Base-by-base conservation (phyloP, 2,113 vertebrate genomes). In the Oxyura jamaicensis region DNA sequence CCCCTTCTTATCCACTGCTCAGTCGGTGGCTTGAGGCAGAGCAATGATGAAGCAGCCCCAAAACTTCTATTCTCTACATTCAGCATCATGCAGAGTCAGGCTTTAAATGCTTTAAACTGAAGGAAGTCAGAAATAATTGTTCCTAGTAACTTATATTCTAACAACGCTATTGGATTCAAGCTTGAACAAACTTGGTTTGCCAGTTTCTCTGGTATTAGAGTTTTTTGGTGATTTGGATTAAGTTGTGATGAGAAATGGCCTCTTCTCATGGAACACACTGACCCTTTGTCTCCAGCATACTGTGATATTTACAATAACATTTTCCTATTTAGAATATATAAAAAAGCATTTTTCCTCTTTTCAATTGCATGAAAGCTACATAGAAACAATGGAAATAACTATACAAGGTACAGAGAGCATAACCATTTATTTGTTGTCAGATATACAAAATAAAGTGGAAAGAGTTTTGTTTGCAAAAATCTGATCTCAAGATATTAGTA, bases 291-390 rank as follows among this genome's bases (percentile, higher is more conserved):
- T 87, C 11, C 71, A 44, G n/a, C 42, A 26, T 11, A 76, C 44
- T 88, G 44, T 82, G 31, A 53, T 79, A 72, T 66, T 93, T 78
- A 23, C 35, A 72, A 9, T 79, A 11, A 44, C 16, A 19, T 55
- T 91, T 84, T 85, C 25, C 41, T 80, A 18, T 50, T 75, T 39
- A 50, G 11, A 85, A 41, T 63, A 55, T 67, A 35, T 82, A 23
- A 69, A 71, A 71, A 78, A 66, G 3, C 22, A 80, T 79, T 6
- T 59, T 58, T 56, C 19, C 8, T 68, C 22, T 41, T 11, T 23
- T 11, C 35, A 0, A 0, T 17, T 79, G n/a, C 48, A 53, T 29
- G 13, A 90, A 74, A 71, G 4, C 11, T 12, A 13, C 16, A 59
- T n/a, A n/a, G 14, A 41, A 89, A 87, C 77, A 60, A 26, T 11